Base-by-base conservation (phyloP, 2,113 vertebrate genomes). In the Ctenomys sociabilis region DNA sequence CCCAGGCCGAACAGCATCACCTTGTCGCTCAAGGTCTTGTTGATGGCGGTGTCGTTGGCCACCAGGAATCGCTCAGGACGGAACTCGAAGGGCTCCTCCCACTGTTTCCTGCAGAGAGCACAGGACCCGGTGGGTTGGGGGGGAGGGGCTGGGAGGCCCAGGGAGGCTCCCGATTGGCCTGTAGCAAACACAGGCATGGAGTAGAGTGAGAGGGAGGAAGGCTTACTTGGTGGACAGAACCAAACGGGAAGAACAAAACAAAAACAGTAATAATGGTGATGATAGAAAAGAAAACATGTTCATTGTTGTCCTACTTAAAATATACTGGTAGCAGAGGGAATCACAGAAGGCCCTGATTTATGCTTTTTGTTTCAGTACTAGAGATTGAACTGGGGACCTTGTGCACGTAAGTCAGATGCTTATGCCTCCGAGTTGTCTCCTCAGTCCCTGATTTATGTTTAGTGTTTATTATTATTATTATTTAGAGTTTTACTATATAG, bases 61-160 rank as follows among this genome's bases (percentile, higher is more conserved):
- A 61, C 98, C 52, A 99, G 98, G 97, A 99, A 99, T 14, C 99
- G 98, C 32, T 99, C 99, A 0, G 99, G 99, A 54, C 96, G 96
- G 97, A 99, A 99, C 40, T 88, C 94, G 5, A 59, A 97, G 0
- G 99, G 99, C 24, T 99, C 98, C 57, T 98, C 98, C 99, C 99
- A 99, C 77, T 98, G 22, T 22, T 98, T 89, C 28, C 99, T 99
- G 97, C 72, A 61, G n/a, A 91, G 52, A 90, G 35, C 28, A 82
- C 68, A 85, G 40, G 66, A 83, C 17, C 35, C 22, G 30, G 28
- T 35, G 49, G 35, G 43, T 4, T n/a, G 26, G 30, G 17, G 57
- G 68, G 26, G 30, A 13, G 57, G 68, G 49, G 61, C 85, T n/a
- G 52, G 66, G 13, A 9, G 64, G 43, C 45, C 32, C 43, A 6